Percentiles rank a stretch among this genome's conserved stretches.
Evolutionary conservation across 2,888 invertebrate genomes (phyloP).

Genomic region (Cataglyphis cursor): DNA sequence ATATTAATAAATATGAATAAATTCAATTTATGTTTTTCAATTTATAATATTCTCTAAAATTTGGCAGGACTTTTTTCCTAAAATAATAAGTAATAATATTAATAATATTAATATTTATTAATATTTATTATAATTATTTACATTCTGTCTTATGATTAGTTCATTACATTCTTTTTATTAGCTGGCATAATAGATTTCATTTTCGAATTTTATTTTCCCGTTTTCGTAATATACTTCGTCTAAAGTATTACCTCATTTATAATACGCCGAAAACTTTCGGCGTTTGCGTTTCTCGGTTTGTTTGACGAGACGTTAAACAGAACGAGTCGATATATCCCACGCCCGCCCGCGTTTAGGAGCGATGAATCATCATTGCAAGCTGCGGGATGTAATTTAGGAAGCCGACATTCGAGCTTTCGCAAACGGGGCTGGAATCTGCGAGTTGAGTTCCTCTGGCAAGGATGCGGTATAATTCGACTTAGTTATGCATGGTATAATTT

Average conservation of each 20-base stretch:
- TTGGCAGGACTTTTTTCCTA: not conserved
- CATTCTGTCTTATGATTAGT: not conserved
- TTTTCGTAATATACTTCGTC: conserved; percentile 18
- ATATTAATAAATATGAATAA: conserved; percentile 14
- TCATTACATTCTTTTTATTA: not conserved
- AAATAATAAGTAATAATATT: not conserved
- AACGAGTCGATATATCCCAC: conserved; percentile 61
- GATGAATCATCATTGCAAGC: conserved; percentile 70
- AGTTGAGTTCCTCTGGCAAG: conserved; percentile 4
- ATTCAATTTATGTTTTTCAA: not conserved
- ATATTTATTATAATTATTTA: not conserved
- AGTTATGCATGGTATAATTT: conserved; percentile 13
- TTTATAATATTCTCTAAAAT: not conserved
- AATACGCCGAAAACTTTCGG: not conserved
- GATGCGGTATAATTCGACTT: conserved; percentile 9
- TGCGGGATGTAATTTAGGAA: conserved; percentile 68
- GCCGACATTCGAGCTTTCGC: conserved; percentile 37
- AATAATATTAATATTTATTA: not conserved
- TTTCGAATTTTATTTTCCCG: conserved; percentile 8
- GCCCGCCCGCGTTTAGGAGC: conserved; percentile 50
- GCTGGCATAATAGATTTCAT: not conserved
- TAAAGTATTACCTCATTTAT: conserved; percentile 13
- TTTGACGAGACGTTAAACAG: conserved; percentile 55
- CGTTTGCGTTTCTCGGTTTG: conserved; percentile 43
- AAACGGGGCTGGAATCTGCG: conserved; percentile 32